phyloP scores from a whole-genome alignment of 2,888 invertebrate genomes.

The Ectemnius lituratus region DNA sequence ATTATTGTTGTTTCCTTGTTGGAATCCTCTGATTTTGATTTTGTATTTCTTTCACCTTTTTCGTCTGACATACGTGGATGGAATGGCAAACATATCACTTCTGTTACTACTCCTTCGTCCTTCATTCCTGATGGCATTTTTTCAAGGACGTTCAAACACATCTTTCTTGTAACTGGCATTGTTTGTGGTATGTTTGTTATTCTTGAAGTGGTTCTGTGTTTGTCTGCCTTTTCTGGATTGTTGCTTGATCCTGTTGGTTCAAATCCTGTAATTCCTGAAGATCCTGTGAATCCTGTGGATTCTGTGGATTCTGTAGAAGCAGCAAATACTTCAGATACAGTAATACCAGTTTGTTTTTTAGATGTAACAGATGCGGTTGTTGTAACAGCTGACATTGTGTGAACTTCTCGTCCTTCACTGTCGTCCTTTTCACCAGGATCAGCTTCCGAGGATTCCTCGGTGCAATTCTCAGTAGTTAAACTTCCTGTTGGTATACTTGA shows the following conservation, averaged over 20 bases:
- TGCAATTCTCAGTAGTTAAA: background rate
- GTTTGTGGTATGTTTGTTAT: too few species aligned
- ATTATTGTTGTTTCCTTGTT: too few species aligned
- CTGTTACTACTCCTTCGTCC: slow-evolving; percentile 28
- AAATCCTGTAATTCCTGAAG: too few species aligned
- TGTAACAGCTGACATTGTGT: background rate
- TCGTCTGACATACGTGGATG: background rate
- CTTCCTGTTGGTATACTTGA: background rate
- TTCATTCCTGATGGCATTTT: background rate
- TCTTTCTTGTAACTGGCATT: slow-evolving; percentile 16
- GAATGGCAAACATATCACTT: slow-evolving; percentile 56
- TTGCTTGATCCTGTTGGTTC: background rate
- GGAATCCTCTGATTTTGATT: too few species aligned
- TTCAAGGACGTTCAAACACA: slow-evolving; percentile 36
- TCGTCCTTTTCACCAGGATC: slow-evolving; percentile 8
- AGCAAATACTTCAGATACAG: background rate
- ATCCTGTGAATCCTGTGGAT: background rate
- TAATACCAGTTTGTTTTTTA: background rate
- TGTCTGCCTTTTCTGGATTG: too few species aligned
- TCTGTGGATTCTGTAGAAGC: background rate
- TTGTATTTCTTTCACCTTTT: slow-evolving; percentile 30
- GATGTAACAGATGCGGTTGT: background rate
- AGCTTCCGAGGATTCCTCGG: background rate
- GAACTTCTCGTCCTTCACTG: background rate
- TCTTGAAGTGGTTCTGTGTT: background rate